phyloP scores from a whole-genome alignment of 2,113 vertebrate species.

The Oryzias woworae region DNA sequence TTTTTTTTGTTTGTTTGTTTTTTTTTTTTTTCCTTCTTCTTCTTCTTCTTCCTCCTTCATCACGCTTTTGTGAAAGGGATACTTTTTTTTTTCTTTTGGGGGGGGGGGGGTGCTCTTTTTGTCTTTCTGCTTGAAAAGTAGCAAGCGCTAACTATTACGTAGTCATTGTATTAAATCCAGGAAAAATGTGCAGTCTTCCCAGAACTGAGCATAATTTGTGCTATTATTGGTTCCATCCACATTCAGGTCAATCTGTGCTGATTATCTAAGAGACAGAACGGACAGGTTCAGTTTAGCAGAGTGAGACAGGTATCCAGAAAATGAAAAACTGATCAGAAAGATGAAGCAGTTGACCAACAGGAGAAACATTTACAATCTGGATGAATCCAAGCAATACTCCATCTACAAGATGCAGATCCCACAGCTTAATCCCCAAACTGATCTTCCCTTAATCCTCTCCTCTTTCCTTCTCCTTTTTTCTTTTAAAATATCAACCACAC shows the following conservation, averaged over 20 bases:
- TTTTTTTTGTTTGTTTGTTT: too few species aligned
- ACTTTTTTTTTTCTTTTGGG: too few species aligned
- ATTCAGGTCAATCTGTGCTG: conserved; percentile 38
- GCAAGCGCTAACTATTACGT: neutral
- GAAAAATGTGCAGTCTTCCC: neutral
- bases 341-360: conserved; percentile 43
- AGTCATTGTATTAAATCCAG: neutral
- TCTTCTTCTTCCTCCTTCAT: too few species aligned
- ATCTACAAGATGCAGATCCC: too few species aligned
- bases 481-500: too few species aligned
- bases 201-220: conserved; percentile 12
- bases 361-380: conserved; percentile 43
- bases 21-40: too few species aligned
- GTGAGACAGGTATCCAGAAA: conserved; percentile 45
- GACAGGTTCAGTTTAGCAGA: conserved; percentile 25
- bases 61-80: too few species aligned
- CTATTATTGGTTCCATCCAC: conserved; percentile 40
- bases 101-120: too few species aligned
- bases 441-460: too few species aligned
- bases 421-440: too few species aligned
- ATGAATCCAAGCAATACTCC: conserved; percentile 20
- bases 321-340: conserved; percentile 27
- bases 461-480: too few species aligned
- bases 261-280: conserved; percentile 30
- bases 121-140: neutral